Base-by-base conservation (phyloP, 2,797 vertebrate genomes). In the Diceros bicornis region DNA sequence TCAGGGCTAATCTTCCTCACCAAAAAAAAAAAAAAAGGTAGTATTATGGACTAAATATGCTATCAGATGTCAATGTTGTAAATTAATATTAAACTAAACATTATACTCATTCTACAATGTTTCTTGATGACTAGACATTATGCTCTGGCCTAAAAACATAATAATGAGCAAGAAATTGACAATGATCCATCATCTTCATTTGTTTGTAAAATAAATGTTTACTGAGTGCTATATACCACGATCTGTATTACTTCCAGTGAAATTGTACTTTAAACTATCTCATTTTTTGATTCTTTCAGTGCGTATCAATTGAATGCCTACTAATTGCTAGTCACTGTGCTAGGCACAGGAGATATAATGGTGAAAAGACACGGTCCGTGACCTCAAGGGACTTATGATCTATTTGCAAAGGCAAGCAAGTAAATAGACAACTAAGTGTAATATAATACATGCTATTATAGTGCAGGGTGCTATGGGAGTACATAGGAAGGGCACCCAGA, bases 1-100 rank as follows among this genome's bases (percentile, higher is more conserved):
- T 41, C 41, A 41, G 41, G 41, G 4, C 4, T 41, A 41, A 41
- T 41, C 41, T 5, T 41, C 41, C 41, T 41, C 4, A 41, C 41
- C 41, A 41, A 41, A 41, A 41, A 41, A 5, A 41, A 41, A 41
- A 41, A 41, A 93, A 95, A 95, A 90, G 23, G 61, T 34, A 81
- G 44, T 71, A 34, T 77, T 68, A 32, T 90, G 78, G 59, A 27
- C 4, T 77, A 68, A 85, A 78, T 97, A 89, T 71, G 9, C 27
- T 61, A 71, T 11, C 11, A 94, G 2, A 13, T 37, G 23, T 96
- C 74, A 84, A 47, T 50, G 10, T 71, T 96, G n/a, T 50, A 79
- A 89, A 59, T 94, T 96, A 89, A 87, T 37, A 91, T 91, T 59
- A 88, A 81, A 27, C 47, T 89, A 69, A 88, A 69, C 32, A 55